Conservation (phyloP, 2,113 vertebrate genomes). For the Echinops telfairi region DNA sequence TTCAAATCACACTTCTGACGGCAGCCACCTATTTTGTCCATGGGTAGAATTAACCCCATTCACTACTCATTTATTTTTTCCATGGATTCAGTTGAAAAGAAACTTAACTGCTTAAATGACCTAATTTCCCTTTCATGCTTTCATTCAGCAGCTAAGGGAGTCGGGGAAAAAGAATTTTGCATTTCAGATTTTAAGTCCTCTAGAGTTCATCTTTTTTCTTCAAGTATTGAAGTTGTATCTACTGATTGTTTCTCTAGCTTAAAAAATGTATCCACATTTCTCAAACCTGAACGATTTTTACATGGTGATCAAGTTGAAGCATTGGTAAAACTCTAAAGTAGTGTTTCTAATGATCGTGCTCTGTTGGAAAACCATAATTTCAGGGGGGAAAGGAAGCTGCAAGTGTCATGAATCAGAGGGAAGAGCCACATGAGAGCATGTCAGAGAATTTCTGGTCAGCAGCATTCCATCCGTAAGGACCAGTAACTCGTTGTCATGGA, state of each 20-base stretch:
- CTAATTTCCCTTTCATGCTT: slow-evolving; percentile 67
- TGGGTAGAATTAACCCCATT: slow-evolving; percentile 57
- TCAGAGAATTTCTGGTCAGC: neutral
- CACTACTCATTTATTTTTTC: slow-evolving; percentile 58
- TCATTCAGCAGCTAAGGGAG: slow-evolving; percentile 48
- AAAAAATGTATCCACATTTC: neutral
- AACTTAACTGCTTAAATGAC: slow-evolving; percentile 56
- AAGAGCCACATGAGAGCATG: neutral
- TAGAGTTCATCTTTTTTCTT: neutral
- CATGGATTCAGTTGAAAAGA: slow-evolving; percentile 66
- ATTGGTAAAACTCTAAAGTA: too few species aligned
- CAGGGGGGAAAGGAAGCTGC: too few species aligned
- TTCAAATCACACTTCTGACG: slow-evolving; percentile 72
- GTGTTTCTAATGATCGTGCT: too few species aligned
- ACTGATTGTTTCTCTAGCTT: neutral
- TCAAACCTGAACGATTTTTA: neutral
- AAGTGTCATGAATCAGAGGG: neutral
- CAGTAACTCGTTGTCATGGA: neutral
- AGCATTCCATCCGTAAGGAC: neutral
- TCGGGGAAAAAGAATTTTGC: neutral
- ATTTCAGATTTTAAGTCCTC: slow-evolving; percentile 21
- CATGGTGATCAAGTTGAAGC: neutral
- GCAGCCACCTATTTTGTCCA: slow-evolving; percentile 53
- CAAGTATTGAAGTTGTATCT: neutral
- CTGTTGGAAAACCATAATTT: too few species aligned